Evolutionary conservation across 92 coral and sea anemone species (phyloP), one percentile per base, ranked within the genome.

Genomic region (Parazoanthus swiftii): DNA sequence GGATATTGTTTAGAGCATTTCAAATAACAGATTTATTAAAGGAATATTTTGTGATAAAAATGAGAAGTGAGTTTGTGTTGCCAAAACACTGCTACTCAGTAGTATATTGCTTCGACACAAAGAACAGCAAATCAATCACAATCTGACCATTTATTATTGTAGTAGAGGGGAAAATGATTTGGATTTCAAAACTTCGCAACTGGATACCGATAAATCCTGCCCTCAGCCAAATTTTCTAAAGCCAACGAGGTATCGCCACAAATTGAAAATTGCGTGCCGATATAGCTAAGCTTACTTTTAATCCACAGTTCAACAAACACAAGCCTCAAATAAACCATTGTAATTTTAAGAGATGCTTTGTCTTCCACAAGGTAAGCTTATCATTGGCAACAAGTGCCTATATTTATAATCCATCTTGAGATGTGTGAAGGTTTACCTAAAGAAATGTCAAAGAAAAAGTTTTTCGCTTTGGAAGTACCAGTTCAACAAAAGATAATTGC

Each of bases 291-390:
- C 76, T 82, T 65, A 23, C 59, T 10, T 66, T 26, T 66, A 59
- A 81, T 82, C 86, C 86, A 46, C 86, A 42, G 72, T 67, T 39
- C 59, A 66, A 82, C 59, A 82, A 44, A 84, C 74, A 46, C 66
- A 56, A 36, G 25, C 87, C n/a, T 35, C 39, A 84, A 43, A 42
- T 33, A 71, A 71, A 84, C 77, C 77, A 83, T 68, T 83, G 59
- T 83, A 83, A 68, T 83, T 83, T 29, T 63, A 82, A 73, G 38
- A 63, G 38, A 67, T 18, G 33, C 38, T 79, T 51, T 51, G 48
- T 8, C 76, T 68, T 73, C 66, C 77, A 23, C 66, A 67, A 23
- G 77, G 44, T 63, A 25, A 65, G 74, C 5, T 48, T 44, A 72
- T 35, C 39, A 11, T 11, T 8, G 21, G 70, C n/a, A 63, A 63